These are phyloP conservation scores for Cephus nigrinus DNA, from an alignment of 2,888 invertebrate species.

Conservation along the genomic window DNA sequence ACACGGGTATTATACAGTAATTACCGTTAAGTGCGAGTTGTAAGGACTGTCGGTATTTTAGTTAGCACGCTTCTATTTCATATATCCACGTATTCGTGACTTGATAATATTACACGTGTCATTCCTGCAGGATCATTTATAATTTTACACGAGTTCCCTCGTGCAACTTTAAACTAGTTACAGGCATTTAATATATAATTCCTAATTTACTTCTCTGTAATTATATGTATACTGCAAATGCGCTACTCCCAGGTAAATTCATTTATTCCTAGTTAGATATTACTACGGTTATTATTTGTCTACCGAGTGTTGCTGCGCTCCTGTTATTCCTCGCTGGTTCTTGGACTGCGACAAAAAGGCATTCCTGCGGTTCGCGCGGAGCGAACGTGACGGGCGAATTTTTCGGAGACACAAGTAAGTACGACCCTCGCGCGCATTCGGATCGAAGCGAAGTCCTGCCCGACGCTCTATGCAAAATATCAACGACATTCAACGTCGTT, in stretches of 20 bases:
- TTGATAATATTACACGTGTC: not conserved
- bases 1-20: not conserved
- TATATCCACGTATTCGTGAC: not conserved
- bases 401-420: too few species aligned
- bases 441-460: too few species aligned
- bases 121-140: not conserved
- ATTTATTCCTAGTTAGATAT: not conserved
- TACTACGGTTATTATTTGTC: not conserved
- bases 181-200: not conserved
- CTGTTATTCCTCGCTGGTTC: too few species aligned
- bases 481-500: too few species aligned
- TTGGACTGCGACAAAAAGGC: too few species aligned
- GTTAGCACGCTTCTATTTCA: not conserved
- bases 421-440: too few species aligned
- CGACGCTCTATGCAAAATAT: too few species aligned
- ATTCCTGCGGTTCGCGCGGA: too few species aligned
- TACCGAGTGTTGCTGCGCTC: not conserved
- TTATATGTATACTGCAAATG: not conserved
- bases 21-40: not conserved
- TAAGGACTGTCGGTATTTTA: not conserved
- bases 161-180: not conserved
- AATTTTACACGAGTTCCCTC: not conserved
- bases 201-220: not conserved
- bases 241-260: not conserved
- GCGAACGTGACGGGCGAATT: too few species aligned